Evolutionary conservation across 2,797 vertebrate genomes (phyloP).

Genomic region (Spondyliosoma cantharus): DNA sequence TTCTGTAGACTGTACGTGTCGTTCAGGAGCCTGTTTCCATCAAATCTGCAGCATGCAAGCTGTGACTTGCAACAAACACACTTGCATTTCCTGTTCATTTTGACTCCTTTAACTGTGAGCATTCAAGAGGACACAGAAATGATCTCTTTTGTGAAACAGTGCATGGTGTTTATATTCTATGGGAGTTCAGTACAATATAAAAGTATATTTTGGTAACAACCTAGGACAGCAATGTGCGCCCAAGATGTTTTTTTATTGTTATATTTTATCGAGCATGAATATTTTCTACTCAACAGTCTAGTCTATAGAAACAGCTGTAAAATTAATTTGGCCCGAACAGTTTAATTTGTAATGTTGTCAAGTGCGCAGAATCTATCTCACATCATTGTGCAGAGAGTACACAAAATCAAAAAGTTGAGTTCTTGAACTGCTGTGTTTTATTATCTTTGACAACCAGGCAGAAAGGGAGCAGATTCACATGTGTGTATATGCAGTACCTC

Average conservation of each 20-base stretch:
- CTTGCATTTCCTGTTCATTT: conserved; percentile 12
- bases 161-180: no score
- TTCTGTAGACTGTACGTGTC: conserved; percentile 2
- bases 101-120: background rate
- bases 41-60: background rate
- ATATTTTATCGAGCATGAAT: background rate
- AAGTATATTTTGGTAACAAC: background rate
- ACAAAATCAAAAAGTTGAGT: background rate
- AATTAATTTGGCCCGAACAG: background rate
- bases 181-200: background rate
- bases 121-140: background rate
- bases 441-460: conserved; percentile 15
- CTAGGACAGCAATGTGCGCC: background rate
- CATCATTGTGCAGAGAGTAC: background rate
- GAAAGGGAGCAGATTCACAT: conserved; percentile 1
- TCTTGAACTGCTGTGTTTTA: conserved; percentile 4
- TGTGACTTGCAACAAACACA: conserved; percentile 1
- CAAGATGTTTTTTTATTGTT: background rate
- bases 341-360: background rate
- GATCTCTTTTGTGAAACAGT: no score
- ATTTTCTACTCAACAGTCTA: background rate
- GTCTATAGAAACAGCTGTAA: conserved; percentile 3
- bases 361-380: background rate
- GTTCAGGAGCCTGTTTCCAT: background rate
- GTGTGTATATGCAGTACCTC: background rate